Evolutionary conservation across 1,140 invertebrate species (phyloP), one percentile per base, ranked within the genome.

Genomic region (Druon quercuslanigerum): DNA sequence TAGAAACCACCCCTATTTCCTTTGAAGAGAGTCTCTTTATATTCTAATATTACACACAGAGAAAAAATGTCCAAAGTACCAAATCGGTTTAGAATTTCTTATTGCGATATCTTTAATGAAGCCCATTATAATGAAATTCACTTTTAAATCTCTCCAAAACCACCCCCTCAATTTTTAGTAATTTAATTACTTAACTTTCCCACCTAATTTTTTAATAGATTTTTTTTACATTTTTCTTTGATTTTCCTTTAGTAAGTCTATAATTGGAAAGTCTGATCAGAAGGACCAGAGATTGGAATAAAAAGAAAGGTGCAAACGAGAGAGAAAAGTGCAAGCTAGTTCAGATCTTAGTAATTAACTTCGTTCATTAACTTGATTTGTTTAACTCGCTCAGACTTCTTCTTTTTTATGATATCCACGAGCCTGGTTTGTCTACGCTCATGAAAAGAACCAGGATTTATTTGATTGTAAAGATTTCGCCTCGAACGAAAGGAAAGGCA

Each of bases 381-480:
- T 66, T 66, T 66, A 66, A 66, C 60, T 25, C 60, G 60, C 33
- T 40, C 60, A n/a, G 25, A 66, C 60, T 40, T 46, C 60, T 40
- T 66, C 57, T 25, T 66, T 66, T 66, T 66, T 66, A 66, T 66
- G 60, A 66, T 66, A 46, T 66, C 60, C 60, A 66, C 33, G 60
- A 66, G 46, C 13, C 60, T 66, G 60, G 60, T 66, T 66, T 66
- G 60, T 66, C 60, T 66, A 33, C 60, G 60, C 60, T 66, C 46
- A 66, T 66, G 46, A 66, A 66, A 66, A 66, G 60, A 66, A 66
- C 60, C 60, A 66, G 60, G 60, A 66, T 66, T 66, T 66, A 66
- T 66, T 66, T 66, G 33, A 66, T 66, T 66, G 60, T 66, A 66
- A 66, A 66, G 60, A 66, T 33, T 66, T 66, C 60, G 60, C n/a